These are phyloP conservation scores for Lathronympha strigana DNA, from an alignment of 2,888 invertebrate genomes.

Conservation along the genomic window DNA sequence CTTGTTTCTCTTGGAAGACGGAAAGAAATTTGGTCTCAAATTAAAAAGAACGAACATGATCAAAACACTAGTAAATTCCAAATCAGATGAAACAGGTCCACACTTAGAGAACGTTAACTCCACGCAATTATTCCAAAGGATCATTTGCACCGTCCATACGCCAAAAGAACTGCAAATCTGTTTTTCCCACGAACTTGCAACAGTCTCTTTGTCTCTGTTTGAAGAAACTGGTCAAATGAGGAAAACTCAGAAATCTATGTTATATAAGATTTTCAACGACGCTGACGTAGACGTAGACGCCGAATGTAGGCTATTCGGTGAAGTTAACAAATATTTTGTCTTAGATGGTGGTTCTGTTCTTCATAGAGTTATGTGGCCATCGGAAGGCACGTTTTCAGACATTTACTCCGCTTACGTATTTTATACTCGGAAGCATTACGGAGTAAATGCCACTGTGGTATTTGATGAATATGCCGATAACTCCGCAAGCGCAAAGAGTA, in stretches of 20 bases:
- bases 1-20: constrained; percentile 45
- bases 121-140: constrained; percentile 56
- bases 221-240: constrained; percentile 48
- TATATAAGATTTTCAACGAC: constrained; percentile 50
- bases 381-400: background rate
- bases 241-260: constrained; percentile 47
- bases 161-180: constrained; percentile 47
- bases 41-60: background rate
- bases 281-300: too few relatives aligned
- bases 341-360: constrained; percentile 18
- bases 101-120: constrained; percentile 38
- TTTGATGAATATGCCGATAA: constrained; percentile 18
- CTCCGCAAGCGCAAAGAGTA: background rate
- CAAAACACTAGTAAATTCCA: constrained; percentile 6
- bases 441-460: background rate
- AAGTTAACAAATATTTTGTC: constrained; percentile 24
- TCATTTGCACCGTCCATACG: constrained; percentile 47
- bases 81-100: background rate
- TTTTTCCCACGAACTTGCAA: constrained; percentile 50
- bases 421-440: constrained; percentile 11
- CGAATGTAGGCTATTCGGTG: background rate
- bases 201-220: constrained; percentile 48
- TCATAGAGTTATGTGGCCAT: background rate
- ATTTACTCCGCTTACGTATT: constrained; percentile 1
- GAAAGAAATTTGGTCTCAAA: constrained; percentile 6